Base-by-base conservation (phyloP, 1,140 invertebrate genomes). In the Megathymus violae region DNA sequence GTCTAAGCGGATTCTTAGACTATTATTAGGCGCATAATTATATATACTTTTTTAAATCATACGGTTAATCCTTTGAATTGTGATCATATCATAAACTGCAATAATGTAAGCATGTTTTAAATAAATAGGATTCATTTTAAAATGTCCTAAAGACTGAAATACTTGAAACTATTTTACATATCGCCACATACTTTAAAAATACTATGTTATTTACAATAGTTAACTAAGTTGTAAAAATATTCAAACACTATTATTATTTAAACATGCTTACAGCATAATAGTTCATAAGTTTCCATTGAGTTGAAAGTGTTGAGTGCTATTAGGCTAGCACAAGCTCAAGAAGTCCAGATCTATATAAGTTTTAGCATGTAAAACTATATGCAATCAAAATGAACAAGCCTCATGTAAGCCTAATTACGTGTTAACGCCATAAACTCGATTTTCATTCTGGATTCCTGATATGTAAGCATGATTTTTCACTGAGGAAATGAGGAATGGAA, bases 391-490 rank as follows among this genome's bases (percentile, higher is more conserved):
- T 4, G n/a, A 51, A 31, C 48, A 38, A 54, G 19, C 11, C n/a
- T 54, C 51, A 54, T 13, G 41, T 54, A 40, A n/a, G n/a, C n/a
- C n/a, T n/a, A n/a, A n/a, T n/a, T n/a, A n/a, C n/a, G n/a, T n/a
- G n/a, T n/a, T n/a, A n/a, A n/a, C n/a, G n/a, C n/a, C n/a, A 41
- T 54, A 54, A 25, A 14, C 13, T 54, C 34, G 3, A 16, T 9
- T 36, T 17, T 11, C 14, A 10, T 48, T 13, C 11, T 0, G 9
- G 85, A 88, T 89, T 89, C 82, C 74, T 88, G 84, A 87, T 87
- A 89, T 89, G 84, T 89, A 54, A 54, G 50, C 50, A 54, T 54
- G 36, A 41, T 40, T 15, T 54, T 41, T 22, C 17, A n/a, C 6
- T n/a, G 6, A 11, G 13, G 19, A 54, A 16, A 25, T 7, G 7